Evolutionary conservation across 2,113 vertebrate species (phyloP), one percentile per base, ranked within the genome.

Genomic region (Megaceryle torquata): DNA sequence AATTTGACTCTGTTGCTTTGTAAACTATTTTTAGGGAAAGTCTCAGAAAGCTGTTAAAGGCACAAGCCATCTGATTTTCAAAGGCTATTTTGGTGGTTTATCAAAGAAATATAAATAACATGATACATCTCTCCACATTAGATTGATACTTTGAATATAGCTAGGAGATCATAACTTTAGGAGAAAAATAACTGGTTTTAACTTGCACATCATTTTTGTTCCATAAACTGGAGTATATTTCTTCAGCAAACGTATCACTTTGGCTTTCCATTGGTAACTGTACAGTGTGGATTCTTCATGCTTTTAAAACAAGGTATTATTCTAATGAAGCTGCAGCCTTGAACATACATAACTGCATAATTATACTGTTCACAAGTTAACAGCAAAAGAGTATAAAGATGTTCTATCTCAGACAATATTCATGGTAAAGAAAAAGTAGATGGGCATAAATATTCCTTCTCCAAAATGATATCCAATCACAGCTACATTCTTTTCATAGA

Each of bases 1-100:
- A 97, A 95, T 96, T 85, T 89, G 75, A 96, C 90, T 95, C 88
- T 95, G 92, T 91, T 91, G 79, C 95, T 97, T 88, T 96, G 95
- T 94, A 97, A 97, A 97, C 97, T 97, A 95, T 97, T 98, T 97
- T 97, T 97, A 96, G 96, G 70, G 64, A 88, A 93, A 68, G 18
- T 87, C 95, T 96, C 95, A 6, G 24, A 82, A 21, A 44, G 76
- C 95, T 93, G 91, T 97, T 97, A 97, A 98, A 97, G 95, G 95
- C 83, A 93, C 53, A 95, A 51, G 50, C 64, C 95, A 94, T 78
- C 67, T 86, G 60, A 91, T 93, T 96, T 96, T 80, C 88, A 95
- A 92, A 96, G 86, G 86, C 96, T 95, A 97, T 95, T 96, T 97
- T 83, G 75, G 69, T 88, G 60, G 60, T 86, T 96, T 97, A 82